These are phyloP conservation scores for Cricetomys ansorgei DNA, from an alignment of 2,113 vertebrate genomes.

Conservation along the genomic window DNA sequence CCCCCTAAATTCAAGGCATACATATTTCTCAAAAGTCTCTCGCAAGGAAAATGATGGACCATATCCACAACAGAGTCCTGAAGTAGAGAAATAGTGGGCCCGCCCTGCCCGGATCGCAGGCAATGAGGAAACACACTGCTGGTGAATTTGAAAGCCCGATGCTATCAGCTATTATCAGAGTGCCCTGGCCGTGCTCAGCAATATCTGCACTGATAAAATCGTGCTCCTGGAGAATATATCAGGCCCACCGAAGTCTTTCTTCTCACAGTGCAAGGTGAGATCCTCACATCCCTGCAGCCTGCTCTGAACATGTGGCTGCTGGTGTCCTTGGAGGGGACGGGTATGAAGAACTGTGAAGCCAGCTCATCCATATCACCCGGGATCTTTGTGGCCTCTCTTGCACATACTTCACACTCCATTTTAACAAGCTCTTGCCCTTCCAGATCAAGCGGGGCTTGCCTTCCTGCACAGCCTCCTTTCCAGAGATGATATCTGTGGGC, in stretches of 20 bases:
- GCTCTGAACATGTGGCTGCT: background rate
- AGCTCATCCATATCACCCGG: background rate
- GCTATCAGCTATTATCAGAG: background rate
- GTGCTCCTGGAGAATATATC: background rate
- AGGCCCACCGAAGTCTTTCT: background rate
- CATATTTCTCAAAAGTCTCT: background rate
- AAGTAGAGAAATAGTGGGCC: background rate
- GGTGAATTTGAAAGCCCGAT: background rate
- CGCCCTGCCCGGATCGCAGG: background rate
- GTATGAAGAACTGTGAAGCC: background rate
- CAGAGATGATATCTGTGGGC: no score
- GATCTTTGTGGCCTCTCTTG: background rate
- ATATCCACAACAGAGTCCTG: no score
- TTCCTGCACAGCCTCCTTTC: background rate
- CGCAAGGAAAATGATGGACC: background rate
- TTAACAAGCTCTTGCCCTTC: background rate
- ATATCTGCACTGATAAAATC: background rate
- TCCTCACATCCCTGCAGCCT: background rate
- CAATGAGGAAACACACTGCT: background rate
- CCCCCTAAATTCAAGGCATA: background rate
- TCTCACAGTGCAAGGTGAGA: background rate
- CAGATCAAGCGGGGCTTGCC: background rate
- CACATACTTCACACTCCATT: background rate
- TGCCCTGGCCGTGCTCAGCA: background rate
- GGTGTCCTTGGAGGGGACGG: background rate